These are phyloP conservation scores for Polymixis flavicincta DNA, from an alignment of 2,888 invertebrate species.

Conservation along the genomic window DNA sequence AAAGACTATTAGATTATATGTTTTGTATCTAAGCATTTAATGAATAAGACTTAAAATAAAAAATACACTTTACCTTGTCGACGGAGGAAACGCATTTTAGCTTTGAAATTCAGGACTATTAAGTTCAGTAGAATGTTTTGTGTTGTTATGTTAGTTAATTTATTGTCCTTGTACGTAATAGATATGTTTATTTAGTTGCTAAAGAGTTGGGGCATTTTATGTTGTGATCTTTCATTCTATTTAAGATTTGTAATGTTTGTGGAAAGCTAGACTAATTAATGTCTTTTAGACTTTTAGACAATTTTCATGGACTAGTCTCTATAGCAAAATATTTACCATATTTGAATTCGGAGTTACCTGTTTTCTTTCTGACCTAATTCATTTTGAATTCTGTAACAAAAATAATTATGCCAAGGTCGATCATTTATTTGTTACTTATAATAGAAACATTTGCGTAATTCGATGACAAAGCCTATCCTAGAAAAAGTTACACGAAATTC, in stretches of 20 bases:
- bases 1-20: too few relatives aligned
- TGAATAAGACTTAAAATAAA: not conserved
- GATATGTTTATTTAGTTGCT: conserved; percentile 44
- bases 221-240: conserved; percentile 16
- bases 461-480: not conserved
- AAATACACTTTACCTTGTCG: not conserved
- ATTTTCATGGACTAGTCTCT: not conserved
- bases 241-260: conserved; percentile 20
- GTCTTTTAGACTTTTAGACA: not conserved
- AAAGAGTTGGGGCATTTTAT: conserved; percentile 22
- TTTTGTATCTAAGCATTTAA: too few relatives aligned
- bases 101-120: conserved; percentile 25
- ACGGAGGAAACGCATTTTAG: not conserved
- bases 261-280: not conserved
- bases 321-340: not conserved
- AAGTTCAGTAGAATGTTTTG: not conserved
- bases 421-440: not conserved
- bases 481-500: not conserved
- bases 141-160: conserved; percentile 35
- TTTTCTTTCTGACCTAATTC: not conserved
- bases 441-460: conserved; percentile 3
- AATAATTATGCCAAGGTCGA: not conserved
- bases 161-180: conserved; percentile 46
- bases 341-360: not conserved
- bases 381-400: not conserved